Conservation (phyloP, 1,140 invertebrate species). For the Dermatophagoides farinae region DNA sequence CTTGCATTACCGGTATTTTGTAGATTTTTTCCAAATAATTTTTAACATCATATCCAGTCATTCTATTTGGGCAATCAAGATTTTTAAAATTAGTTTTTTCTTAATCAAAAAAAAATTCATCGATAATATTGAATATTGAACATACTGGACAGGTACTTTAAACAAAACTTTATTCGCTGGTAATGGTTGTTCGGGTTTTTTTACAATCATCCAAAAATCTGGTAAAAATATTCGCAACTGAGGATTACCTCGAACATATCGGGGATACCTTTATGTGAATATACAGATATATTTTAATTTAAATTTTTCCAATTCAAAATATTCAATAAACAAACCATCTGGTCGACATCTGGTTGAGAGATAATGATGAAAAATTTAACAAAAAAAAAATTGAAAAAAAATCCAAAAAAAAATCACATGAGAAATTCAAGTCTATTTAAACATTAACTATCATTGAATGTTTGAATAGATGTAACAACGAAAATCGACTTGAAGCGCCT, state of each 20-base stretch:
- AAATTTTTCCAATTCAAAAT: not conserved
- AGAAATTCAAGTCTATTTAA: not conserved
- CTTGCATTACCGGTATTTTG: constrained; percentile 47
- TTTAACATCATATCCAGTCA: constrained; percentile 62
- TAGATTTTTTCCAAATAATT: constrained; percentile 92
- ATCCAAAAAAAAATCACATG: not conserved
- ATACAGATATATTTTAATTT: not conserved
- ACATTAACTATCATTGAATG: not conserved
- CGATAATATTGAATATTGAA: not conserved
- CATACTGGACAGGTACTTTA: constrained; percentile 44
- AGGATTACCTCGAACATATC: constrained; percentile 70
- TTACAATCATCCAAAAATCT: constrained; percentile 82
- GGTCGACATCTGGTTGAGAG: not conserved
- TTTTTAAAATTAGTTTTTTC: not conserved
- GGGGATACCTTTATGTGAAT: constrained; percentile 40
- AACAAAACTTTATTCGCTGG: constrained; percentile 60
- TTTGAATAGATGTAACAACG: not conserved
- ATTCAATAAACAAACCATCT: not conserved
- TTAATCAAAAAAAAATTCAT: not conserved
- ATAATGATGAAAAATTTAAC: not conserved
- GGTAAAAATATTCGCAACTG: constrained; percentile 70
- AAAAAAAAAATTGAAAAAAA: not conserved
- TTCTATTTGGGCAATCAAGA: constrained; percentile 24
- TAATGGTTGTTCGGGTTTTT: constrained; percentile 35
- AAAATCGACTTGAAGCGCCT: no score